Percentiles rank a stretch among this genome's conserved stretches.
Evolutionary conservation across 2,113 vertebrate genomes (phyloP).

Genomic region (Lontra canadensis): DNA sequence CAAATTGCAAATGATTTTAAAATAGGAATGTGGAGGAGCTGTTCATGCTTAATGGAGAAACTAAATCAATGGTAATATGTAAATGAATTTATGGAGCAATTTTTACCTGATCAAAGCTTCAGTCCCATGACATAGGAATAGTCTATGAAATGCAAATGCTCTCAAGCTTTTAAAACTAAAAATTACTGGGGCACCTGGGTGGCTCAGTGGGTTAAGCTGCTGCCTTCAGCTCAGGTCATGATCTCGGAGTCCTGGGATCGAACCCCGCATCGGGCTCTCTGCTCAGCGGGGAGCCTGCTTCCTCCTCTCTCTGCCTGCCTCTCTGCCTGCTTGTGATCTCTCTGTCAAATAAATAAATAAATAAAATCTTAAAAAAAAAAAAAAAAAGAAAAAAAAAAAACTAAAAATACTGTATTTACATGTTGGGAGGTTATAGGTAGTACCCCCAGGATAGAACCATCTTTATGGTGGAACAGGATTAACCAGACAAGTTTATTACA

Average conservation of each 20-base stretch:
- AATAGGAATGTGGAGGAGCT: constrained; percentile 10
- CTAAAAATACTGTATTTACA: not conserved
- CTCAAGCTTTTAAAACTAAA: not conserved
- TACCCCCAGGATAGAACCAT: not conserved
- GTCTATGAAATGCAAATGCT: constrained; percentile 26
- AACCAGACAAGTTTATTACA: not conserved
- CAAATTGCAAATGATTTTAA: constrained; percentile 24
- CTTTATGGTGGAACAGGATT: not conserved
- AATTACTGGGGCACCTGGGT: too few species aligned
- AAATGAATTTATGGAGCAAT: not conserved
- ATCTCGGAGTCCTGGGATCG: too few species aligned
- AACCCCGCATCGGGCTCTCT: too few species aligned
- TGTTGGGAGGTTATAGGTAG: not conserved
- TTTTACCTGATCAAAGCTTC: not conserved
- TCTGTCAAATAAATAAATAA: too few species aligned
- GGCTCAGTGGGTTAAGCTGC: too few species aligned
- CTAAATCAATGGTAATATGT: not conserved
- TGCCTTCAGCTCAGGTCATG: too few species aligned
- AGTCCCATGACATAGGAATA: not conserved
- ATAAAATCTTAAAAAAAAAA: too few species aligned
- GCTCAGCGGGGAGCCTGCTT: too few species aligned
- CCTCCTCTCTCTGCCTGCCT: too few species aligned
- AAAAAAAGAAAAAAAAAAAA: too few species aligned
- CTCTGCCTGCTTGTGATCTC: too few species aligned
- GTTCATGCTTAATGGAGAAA: not conserved